Evolutionary conservation across 2,113 vertebrate species (phyloP).

Genomic region (Cyprinus carpio): DNA sequence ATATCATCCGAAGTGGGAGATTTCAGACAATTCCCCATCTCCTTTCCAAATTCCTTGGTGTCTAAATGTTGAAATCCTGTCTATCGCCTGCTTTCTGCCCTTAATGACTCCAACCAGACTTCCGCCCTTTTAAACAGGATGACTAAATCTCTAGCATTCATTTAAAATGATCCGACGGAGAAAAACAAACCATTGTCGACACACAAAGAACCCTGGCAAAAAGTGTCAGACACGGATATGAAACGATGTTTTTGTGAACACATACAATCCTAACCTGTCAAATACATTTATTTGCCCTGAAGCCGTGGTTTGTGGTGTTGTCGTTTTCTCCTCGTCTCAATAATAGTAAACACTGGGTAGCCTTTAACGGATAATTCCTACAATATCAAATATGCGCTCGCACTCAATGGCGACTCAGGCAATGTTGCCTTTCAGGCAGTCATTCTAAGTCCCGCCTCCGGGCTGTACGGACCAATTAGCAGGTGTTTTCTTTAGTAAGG

Average conservation of each 20-base stretch:
- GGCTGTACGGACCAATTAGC: constrained; percentile 53
- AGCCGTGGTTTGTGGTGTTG: neutral
- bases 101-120: constrained; percentile 32
- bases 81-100: neutral
- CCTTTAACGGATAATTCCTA: constrained; percentile 30
- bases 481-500: constrained; percentile 5
- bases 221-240: constrained; percentile 43
- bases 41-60: constrained; percentile 61
- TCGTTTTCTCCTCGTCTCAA: neutral
- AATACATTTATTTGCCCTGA: neutral
- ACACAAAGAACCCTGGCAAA: constrained; percentile 70
- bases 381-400: constrained; percentile 66
- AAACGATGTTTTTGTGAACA: neutral
- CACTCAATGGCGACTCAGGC: constrained; percentile 63
- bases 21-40: constrained; percentile 97
- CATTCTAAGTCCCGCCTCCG: constrained; percentile 59
- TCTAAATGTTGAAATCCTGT: constrained; percentile 40
- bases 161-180: constrained; percentile 64
- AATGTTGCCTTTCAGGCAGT: constrained; percentile 66
- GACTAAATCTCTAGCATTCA: constrained; percentile 55
- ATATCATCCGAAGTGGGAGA: constrained; percentile 97
- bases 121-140: constrained; percentile 28
- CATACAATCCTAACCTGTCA: neutral
- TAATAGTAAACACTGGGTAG: neutral
- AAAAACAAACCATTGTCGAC: constrained; percentile 75